These are phyloP conservation scores for Biston stratarius DNA, from an alignment of 2,888 invertebrate genomes.

Conservation along the genomic window DNA sequence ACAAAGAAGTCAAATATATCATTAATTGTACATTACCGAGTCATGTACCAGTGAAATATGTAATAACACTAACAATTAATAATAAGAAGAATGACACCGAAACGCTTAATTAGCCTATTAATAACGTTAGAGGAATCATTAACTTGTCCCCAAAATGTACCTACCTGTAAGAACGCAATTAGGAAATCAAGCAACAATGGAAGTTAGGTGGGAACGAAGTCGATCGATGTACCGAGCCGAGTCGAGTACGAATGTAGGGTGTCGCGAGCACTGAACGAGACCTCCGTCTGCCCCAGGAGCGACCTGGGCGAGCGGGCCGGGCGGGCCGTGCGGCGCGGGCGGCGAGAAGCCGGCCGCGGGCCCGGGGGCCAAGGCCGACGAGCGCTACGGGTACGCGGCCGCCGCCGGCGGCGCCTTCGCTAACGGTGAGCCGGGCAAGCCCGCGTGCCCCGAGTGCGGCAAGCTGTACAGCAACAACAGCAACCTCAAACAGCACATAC, in stretches of 20 bases:
- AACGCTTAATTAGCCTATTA: slow-evolving; percentile 62
- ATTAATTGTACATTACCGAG: slow-evolving; percentile 79
- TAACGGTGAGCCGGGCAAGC: slow-evolving; percentile 81
- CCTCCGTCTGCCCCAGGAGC: slow-evolving; percentile 83
- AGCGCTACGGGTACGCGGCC: slow-evolving; percentile 53
- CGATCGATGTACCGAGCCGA: slow-evolving; percentile 36
- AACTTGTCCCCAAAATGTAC: slow-evolving; percentile 50
- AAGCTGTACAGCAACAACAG: slow-evolving; percentile 90
- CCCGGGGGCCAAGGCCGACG: slow-evolving; percentile 49
- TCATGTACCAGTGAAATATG: slow-evolving; percentile 66
- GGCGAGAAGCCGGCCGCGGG: slow-evolving; percentile 48
- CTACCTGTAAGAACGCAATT: slow-evolving; percentile 32
- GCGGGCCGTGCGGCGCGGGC: slow-evolving; percentile 52
- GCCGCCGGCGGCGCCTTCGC: slow-evolving; percentile 53
- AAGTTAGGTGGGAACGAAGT: slow-evolving; percentile 45
- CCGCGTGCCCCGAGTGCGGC: slow-evolving; percentile 89
- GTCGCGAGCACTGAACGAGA: slow-evolving; percentile 71
- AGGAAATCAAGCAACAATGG: slow-evolving; percentile 45
- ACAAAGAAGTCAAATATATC: slow-evolving; percentile 60
- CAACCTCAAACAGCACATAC: slow-evolving; percentile 90
- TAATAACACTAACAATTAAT: slow-evolving; percentile 77
- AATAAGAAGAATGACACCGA: slow-evolving; percentile 69
- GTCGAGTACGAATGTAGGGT: slow-evolving; percentile 41
- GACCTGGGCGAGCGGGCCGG: slow-evolving; percentile 71
- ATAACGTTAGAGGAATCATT: slow-evolving; percentile 54